Evolutionary conservation across 2,113 vertebrate species (phyloP).

Genomic region (Nipponia nippon): DNA sequence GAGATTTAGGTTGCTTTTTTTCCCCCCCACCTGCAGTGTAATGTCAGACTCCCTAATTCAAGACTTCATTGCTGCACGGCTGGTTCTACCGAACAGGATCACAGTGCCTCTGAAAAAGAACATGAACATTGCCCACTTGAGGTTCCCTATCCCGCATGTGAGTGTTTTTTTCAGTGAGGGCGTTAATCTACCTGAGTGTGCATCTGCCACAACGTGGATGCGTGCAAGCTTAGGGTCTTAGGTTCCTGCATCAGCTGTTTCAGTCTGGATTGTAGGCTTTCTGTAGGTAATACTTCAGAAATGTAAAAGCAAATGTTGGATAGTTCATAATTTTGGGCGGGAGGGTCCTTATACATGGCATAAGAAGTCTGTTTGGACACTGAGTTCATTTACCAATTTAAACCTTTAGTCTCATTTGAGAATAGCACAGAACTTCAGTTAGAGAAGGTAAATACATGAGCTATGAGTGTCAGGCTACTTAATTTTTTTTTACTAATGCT

Average conservation of each 20-base stretch:
- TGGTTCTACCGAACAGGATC: slow-evolving; percentile 94
- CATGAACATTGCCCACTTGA: slow-evolving; percentile 85
- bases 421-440: not conserved
- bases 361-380: not conserved
- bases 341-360: not conserved
- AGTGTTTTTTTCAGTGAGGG: slow-evolving; percentile 41
- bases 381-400: not conserved
- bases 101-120: slow-evolving; percentile 90
- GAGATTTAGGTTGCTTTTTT: not conserved
- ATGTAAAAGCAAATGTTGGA: not conserved
- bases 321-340: not conserved
- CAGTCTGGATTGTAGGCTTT: not conserved
- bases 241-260: not conserved
- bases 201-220: accelerated
- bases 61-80: slow-evolving; percentile 85
- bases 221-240: not conserved
- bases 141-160: slow-evolving; percentile 90
- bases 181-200: not conserved
- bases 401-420: not conserved
- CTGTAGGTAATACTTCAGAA: not conserved
- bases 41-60: slow-evolving; percentile 86
- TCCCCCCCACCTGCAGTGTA: slow-evolving; percentile 65
- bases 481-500: not conserved
- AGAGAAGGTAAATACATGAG: not conserved
- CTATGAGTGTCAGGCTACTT: not conserved